Base-by-base conservation (phyloP, 1,140 invertebrate species). In the Heliothis subflexa region DNA sequence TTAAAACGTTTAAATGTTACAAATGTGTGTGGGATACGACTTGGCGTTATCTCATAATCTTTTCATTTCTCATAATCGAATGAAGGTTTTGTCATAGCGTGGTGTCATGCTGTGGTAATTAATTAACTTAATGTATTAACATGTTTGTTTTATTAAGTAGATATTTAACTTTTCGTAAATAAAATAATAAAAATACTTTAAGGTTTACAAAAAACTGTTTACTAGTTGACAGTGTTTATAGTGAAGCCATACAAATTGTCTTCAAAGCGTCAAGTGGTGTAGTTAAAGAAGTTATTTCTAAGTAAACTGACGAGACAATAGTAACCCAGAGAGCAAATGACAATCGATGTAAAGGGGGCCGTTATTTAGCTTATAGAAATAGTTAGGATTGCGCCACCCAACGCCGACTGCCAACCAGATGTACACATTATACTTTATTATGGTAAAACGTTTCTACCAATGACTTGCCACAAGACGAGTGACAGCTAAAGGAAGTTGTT, bases 311-410 rank as follows among this genome's bases (percentile, higher is more conserved):
- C 40, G 62, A 70, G 25, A 71, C 68, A 71, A 71, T 71, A 55
- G 50, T 71, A 55, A 28, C 33, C n/a, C 21, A 55, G 11, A 40
- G 18, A 55, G 21, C 49, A 62, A 79, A 87, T 89, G 88, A 88
- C 86, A 84, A 81, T 88, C 81, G 79, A 61, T 81, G 85, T 84
- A 55, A 78, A 82, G 80, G 74, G 74, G 79, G 83, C 78, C 21
- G 68, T 62, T 78, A 73, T 81, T 81, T 79, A 40, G 28, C 55
- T 79, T 78, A 76, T 75, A 82, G 62, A 68, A 79, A 82, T 79
- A 79, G 72, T 77, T 52, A 12, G 33, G 54, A 45, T 28, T 68
- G 66, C 55, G 64, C 82, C 78, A 83, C 78, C 81, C 81, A 78
- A 76, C 21, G 16, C 5, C 78, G 55, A 28, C 64, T 59, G 54